Conservation (phyloP, 2,113 vertebrate species). For the Xiphophorus hellerii region DNA sequence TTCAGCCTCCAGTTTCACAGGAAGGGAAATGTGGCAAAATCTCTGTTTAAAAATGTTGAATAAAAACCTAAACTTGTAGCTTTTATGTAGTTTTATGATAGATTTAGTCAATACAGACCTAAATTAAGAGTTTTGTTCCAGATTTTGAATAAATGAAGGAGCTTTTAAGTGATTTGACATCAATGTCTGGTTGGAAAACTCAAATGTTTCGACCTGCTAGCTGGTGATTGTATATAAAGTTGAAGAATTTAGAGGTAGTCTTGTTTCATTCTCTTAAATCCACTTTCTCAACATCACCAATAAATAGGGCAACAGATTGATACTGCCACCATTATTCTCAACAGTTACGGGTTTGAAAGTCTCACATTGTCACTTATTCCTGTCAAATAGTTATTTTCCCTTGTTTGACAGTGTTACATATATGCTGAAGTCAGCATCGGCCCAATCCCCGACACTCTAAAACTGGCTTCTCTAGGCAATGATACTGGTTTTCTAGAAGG, state of each 20-base stretch:
- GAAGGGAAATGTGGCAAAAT: background rate
- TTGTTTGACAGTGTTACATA: too few species aligned
- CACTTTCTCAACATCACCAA: background rate
- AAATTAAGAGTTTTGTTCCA: background rate
- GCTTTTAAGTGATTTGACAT: background rate
- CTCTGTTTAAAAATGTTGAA: background rate
- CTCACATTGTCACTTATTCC: background rate
- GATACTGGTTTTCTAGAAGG: background rate
- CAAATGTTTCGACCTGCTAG: background rate
- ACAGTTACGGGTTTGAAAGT: background rate
- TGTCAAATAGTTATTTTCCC: background rate
- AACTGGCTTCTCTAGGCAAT: background rate
- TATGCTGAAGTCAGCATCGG: too few species aligned
- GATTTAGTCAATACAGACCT: slow-evolving; percentile 5
- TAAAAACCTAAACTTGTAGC: background rate
- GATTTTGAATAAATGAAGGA: background rate
- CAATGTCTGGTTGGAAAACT: background rate
- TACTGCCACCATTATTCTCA: background rate
- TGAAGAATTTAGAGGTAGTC: background rate
- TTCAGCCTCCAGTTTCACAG: background rate
- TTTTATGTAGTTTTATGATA: slow-evolving; percentile 9
- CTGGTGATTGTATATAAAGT: background rate
- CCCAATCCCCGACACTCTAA: background rate
- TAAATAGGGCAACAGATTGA: background rate
- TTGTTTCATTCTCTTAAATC: background rate